A percentile compares a stretch with the other conserved stretches of the same genome.
Conservation (phyloP, 1,140 invertebrate genomes). For the Drosophila burlai region DNA sequence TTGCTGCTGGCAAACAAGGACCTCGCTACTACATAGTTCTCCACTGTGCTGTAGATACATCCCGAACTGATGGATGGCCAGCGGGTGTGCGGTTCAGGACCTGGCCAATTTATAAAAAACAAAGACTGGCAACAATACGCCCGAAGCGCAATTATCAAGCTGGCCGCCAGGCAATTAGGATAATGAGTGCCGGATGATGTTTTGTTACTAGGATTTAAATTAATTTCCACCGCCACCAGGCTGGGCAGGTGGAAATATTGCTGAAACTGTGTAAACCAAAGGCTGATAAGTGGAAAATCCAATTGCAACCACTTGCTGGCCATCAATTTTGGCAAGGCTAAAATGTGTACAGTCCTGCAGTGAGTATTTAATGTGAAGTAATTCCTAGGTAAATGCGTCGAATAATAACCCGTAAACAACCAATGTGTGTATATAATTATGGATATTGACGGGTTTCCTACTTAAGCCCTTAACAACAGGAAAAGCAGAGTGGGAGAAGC, state of each 20-base stretch:
- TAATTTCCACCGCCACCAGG: constrained; percentile 12
- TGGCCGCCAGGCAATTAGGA: constrained; percentile 41
- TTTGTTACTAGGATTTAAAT: constrained; percentile 23
- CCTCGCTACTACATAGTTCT: not conserved
- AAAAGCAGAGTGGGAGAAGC: not conserved
- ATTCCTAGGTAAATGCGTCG: not conserved
- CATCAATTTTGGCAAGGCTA: constrained; percentile 4
- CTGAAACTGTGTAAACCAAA: constrained; percentile 1
- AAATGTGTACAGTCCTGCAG: not conserved
- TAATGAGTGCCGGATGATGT: constrained; percentile 32
- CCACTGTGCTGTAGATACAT: not conserved
- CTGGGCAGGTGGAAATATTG: not conserved
- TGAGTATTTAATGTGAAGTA: constrained; percentile 16
- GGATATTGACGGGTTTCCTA: constrained; percentile 42
- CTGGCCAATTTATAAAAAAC: constrained; percentile 47
- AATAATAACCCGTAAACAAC: constrained; percentile 20
- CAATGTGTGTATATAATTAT: constrained; percentile 29
- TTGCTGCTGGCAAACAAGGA: constrained; percentile 50
- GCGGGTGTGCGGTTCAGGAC: constrained; percentile 38
- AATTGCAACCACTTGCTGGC: constrained; percentile 23
- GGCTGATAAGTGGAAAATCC: constrained; percentile 31
- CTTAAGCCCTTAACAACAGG: constrained; percentile 36
- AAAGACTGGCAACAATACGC: not conserved
- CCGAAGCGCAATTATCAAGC: constrained; percentile 32
- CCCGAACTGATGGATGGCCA: constrained; percentile 56